Evolutionary conservation across 2,888 invertebrate species (phyloP).

Genomic region (Cantharis lateralis): DNA sequence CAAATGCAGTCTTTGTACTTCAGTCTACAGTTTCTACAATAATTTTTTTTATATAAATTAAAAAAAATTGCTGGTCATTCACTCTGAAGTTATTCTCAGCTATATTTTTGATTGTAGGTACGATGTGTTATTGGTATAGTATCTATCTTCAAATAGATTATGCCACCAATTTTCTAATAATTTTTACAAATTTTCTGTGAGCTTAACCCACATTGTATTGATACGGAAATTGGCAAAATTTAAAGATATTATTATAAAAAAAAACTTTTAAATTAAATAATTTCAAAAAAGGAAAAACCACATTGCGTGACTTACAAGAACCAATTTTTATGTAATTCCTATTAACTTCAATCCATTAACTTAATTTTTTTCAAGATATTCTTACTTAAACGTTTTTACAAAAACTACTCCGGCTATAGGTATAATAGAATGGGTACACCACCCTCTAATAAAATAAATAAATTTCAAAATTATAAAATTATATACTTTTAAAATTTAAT

Average conservation of each 20-base stretch:
- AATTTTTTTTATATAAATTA: too few species aligned
- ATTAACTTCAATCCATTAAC: neutral
- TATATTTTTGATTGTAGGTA: too few species aligned
- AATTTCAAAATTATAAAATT: constrained; percentile 16
- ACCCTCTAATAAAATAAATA: constrained; percentile 3
- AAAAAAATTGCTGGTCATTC: too few species aligned
- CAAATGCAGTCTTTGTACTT: too few species aligned
- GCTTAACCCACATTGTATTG: neutral
- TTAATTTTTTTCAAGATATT: neutral
- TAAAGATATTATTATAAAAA: neutral
- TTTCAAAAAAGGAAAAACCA: neutral
- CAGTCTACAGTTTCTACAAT: too few species aligned
- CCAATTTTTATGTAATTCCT: neutral
- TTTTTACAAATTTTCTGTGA: too few species aligned
- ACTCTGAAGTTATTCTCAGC: too few species aligned
- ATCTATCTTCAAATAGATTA: too few species aligned
- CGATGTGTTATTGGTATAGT: too few species aligned
- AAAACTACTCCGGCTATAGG: neutral
- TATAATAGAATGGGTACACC: neutral
- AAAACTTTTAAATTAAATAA: neutral
- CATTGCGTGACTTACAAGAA: neutral
- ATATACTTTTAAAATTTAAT: constrained; percentile 11
- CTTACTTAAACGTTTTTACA: neutral
- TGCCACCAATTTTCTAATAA: too few species aligned
- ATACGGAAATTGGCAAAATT: neutral